phyloP scores from a whole-genome alignment of 1,140 invertebrate genomes.

The Phthorimaea operculella region DNA sequence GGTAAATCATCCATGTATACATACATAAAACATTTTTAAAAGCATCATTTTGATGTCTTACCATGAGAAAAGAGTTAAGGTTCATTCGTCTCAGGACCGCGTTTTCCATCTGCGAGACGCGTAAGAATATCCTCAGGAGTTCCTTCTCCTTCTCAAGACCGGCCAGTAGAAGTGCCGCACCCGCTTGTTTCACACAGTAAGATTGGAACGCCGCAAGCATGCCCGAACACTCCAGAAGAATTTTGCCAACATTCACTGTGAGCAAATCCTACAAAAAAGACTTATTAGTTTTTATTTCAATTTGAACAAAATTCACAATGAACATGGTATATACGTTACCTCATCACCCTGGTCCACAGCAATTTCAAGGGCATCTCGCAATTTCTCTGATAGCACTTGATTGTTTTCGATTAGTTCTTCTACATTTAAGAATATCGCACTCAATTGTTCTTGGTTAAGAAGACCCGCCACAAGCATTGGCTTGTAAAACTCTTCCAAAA shows the following conservation, averaged over 20 bases:
- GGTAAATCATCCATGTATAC: conserved; percentile 6
- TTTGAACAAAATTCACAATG: background rate
- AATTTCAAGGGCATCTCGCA: conserved; percentile 89
- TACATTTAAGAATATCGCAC: conserved; percentile 93
- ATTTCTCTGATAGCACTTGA: conserved; percentile 83
- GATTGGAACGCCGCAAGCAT: conserved; percentile 95
- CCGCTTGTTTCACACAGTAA: conserved; percentile 92
- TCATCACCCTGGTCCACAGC: conserved; percentile 80
- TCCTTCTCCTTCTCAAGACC: conserved; percentile 97
- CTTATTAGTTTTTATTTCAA: background rate
- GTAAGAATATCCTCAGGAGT: conserved; percentile 91
- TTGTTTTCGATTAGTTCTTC: conserved; percentile 93
- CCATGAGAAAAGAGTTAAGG: conserved; percentile 96
- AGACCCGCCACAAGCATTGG: conserved; percentile 92
- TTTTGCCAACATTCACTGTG: conserved; percentile 90
- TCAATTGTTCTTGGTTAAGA: conserved; percentile 82
- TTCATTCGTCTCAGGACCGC: conserved; percentile 93
- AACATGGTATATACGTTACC: conserved; percentile 33
- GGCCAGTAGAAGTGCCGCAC: conserved; percentile 87
- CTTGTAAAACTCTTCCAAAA: conserved; percentile 93
- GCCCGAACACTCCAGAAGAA: conserved; percentile 90
- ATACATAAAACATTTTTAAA: background rate
- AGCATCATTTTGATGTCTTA: conserved; percentile 48
- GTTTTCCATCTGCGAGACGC: conserved; percentile 97
- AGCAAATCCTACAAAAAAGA: conserved; percentile 75